A percentile compares a stretch with the other conserved stretches of the same genome.
phyloP scores from a whole-genome alignment of 1,140 invertebrate genomes.

The Ditylenchus dipsaci region DNA sequence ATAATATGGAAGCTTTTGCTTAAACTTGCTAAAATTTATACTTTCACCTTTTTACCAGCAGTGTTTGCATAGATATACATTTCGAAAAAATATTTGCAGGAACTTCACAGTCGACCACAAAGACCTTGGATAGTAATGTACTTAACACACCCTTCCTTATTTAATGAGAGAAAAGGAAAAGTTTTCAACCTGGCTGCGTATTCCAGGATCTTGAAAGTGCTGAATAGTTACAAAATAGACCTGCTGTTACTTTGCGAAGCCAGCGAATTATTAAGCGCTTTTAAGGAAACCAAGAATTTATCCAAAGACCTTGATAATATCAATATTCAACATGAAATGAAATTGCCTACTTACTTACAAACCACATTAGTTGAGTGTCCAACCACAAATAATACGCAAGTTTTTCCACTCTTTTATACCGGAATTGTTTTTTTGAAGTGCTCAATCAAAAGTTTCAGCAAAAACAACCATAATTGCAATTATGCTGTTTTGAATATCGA shows the following conservation, averaged over 20 bases:
- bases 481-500: background rate
- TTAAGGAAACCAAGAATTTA: too few species aligned
- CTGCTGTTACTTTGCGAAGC: background rate
- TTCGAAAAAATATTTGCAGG: too few species aligned
- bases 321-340: background rate
- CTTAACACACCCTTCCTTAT: background rate
- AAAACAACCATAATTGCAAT: background rate
- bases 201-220: background rate
- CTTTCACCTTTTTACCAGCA: too few species aligned
- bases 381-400: background rate
- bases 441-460: too few species aligned
- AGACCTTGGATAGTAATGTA: background rate
- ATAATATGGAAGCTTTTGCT: too few species aligned
- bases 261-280: background rate
- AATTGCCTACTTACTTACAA: background rate
- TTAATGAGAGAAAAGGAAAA: background rate
- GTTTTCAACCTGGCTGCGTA: background rate
- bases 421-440: background rate
- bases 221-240: background rate
- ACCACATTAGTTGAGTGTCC: background rate
- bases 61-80: too few species aligned
- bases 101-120: background rate
- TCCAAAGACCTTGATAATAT: too few species aligned
- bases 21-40: too few species aligned
- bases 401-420: too few species aligned